Evolutionary conservation across 2,888 invertebrate species (phyloP).

Genomic region (Caenorhabditis afra): DNA sequence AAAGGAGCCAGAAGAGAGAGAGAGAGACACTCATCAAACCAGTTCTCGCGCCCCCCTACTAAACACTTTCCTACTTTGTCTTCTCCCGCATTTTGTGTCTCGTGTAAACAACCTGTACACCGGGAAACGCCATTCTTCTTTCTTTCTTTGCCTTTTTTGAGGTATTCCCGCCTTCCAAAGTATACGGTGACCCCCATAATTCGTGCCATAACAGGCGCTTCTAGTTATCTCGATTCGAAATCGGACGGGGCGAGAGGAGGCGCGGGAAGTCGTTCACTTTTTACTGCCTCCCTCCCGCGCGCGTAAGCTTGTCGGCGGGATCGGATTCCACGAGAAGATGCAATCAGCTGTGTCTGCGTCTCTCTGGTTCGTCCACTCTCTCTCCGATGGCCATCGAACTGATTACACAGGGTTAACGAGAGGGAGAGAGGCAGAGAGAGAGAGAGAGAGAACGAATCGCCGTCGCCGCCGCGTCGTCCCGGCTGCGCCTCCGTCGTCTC

Average conservation of each 20-base stretch:
- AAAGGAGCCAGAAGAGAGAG: too few species aligned
- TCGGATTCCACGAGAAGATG: constrained; percentile 3
- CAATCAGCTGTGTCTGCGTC: constrained; percentile 47
- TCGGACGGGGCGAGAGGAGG: too few species aligned
- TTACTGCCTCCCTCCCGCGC: constrained; percentile 7
- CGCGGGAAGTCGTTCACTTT: constrained; percentile 38
- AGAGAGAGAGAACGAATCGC: background rate
- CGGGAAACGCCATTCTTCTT: background rate
- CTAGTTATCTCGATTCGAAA: too few species aligned
- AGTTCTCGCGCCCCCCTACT: constrained; percentile 27
- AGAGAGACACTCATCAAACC: constrained; percentile 33
- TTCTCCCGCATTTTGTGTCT: constrained; percentile 41
- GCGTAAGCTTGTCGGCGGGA: constrained; percentile 24
- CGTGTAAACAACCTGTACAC: constrained; percentile 41
- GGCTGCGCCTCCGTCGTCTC: background rate
- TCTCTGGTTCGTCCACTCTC: background rate
- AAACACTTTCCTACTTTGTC: constrained; percentile 33
- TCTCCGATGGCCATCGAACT: constrained; percentile 43
- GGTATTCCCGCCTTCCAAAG: background rate
- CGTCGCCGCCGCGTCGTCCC: too few species aligned
- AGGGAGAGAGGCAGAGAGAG: too few species aligned
- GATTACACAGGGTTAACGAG: too few species aligned
- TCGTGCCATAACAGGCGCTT: too few species aligned
- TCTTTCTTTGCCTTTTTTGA: constrained; percentile 14
- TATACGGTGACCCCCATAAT: too few species aligned